These are phyloP conservation scores for Riptortus pedestris DNA, from an alignment of 1,140 invertebrate species.

Conservation along the genomic window DNA sequence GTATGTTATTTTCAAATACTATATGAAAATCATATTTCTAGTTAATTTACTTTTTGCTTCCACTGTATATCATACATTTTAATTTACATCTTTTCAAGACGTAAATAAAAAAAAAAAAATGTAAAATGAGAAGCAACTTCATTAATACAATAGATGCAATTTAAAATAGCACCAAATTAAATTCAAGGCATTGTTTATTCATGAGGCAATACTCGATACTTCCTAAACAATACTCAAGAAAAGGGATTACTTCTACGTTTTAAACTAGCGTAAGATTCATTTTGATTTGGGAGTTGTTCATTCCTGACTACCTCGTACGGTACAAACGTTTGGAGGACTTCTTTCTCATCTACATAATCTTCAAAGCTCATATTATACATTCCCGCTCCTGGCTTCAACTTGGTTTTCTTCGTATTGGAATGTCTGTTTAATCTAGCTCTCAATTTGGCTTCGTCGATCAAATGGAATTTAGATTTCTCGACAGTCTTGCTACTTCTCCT, in stretches of 20 bases:
- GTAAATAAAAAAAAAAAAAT: background rate
- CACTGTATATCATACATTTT: too few species aligned
- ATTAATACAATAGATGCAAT: too few species aligned
- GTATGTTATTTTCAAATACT: too few species aligned
- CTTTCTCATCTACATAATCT: conserved; percentile 43
- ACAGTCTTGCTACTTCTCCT: background rate
- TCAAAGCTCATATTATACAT: conserved; percentile 73
- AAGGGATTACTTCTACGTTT: conserved; percentile 58
- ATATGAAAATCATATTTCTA: too few species aligned
- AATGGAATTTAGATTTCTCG: conserved; percentile 17
- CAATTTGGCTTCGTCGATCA: conserved; percentile 38
- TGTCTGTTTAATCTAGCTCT: conserved; percentile 31
- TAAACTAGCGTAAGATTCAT: conserved; percentile 50
- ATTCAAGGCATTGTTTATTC: background rate
- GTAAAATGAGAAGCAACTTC: background rate
- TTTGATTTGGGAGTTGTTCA: conserved; percentile 39
- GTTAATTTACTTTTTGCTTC: too few species aligned
- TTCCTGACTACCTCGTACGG: conserved; percentile 54
- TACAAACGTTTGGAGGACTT: conserved; percentile 28
- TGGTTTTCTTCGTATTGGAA: conserved; percentile 29
- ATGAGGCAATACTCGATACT: conserved; percentile 9
- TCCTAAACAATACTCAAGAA: conserved; percentile 39
- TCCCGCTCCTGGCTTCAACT: conserved; percentile 37
- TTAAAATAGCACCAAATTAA: conserved; percentile 11
- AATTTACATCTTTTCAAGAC: too few species aligned